Percentiles rank a stretch among this genome's conserved stretches.
Evolutionary conservation across 2,888 invertebrate species (phyloP).

Genomic region (Eulithis testata): DNA sequence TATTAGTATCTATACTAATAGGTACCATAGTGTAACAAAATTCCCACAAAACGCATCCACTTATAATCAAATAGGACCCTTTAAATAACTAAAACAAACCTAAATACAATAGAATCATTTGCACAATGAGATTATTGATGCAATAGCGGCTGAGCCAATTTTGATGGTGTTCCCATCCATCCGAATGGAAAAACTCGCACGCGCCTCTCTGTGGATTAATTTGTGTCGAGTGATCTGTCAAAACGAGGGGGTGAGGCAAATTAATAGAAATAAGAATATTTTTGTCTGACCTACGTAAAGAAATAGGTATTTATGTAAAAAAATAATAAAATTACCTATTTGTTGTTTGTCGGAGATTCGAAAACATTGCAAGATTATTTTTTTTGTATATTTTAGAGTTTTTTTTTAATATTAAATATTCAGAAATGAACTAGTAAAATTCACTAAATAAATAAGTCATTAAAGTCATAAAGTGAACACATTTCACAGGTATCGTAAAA

Average conservation of each 20-base stretch:
- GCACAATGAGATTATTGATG: slow-evolving; percentile 28
- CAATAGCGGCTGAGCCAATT: slow-evolving; percentile 32
- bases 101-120: slow-evolving; percentile 19
- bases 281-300: too few relatives aligned
- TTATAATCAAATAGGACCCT: slow-evolving; percentile 5
- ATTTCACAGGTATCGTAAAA: too few relatives aligned
- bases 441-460: too few relatives aligned
- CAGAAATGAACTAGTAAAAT: too few relatives aligned
- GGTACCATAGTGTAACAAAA: slow-evolving; percentile 5
- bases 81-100: slow-evolving; percentile 11
- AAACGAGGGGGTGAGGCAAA: slow-evolving; percentile 3
- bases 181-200: slow-evolving; percentile 30
- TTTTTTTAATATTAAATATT: too few relatives aligned
- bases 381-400: too few relatives aligned
- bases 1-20: too few relatives aligned
- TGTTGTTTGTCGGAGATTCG: too few relatives aligned
- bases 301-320: too few relatives aligned
- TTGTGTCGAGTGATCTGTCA: slow-evolving; percentile 13
- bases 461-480: too few relatives aligned
- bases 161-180: slow-evolving; percentile 41
- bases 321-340: too few relatives aligned
- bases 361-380: too few relatives aligned
- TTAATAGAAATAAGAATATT: background rate
- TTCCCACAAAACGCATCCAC: slow-evolving; percentile 28
- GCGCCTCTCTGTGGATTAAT: slow-evolving; percentile 19